Base-by-base conservation (phyloP, 2,888 invertebrate species). In the Chloroclysta siterata region DNA sequence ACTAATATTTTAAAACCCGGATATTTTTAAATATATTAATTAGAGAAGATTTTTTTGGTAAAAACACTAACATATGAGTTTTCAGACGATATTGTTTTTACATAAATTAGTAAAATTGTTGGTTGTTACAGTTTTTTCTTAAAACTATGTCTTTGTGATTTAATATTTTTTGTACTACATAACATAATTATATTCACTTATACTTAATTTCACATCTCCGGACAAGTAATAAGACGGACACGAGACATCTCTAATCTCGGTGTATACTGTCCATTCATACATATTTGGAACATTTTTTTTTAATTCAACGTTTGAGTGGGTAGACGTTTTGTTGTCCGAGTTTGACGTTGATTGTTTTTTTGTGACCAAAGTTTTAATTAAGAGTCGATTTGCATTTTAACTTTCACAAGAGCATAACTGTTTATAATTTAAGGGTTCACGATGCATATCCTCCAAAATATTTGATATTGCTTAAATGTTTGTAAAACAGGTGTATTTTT, bases 251-350 rank as follows among this genome's bases (percentile, higher is more conserved):
- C 61, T 65, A 58, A 14, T 47, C 28, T 47, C 42, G 10, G 48
- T 60, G 41, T 50, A 41, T 51, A 53, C 44, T 72, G 83, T 85
- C 84, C 88, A 89, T 89, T 89, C 88, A 89, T 87, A 80, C 85
- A 85, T 87, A 84, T 85, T 84, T 85, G 83, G 82, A 82, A 79
- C 74, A 81, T 71, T 81, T 85, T 85, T 79, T 79, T 79, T 79
- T 73, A 33, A 80, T 79, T 77, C 78, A 79, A 76, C 78, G 79
- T 73, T 70, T 76, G 86, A 83, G 90, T 91, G 88, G 90, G 90
- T 77, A 78, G 88, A 80, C 75, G 73, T 82, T 86, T 87, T 84
- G 87, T 87, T 83, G 81, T 84, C 78, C 82, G 76, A 74, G 74
- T 73, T 78, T 78, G 80, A 82, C 80, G 79, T 78, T 80, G 41